Conservation (phyloP, 2,113 vertebrate species). For the Alligator sinensis region DNA sequence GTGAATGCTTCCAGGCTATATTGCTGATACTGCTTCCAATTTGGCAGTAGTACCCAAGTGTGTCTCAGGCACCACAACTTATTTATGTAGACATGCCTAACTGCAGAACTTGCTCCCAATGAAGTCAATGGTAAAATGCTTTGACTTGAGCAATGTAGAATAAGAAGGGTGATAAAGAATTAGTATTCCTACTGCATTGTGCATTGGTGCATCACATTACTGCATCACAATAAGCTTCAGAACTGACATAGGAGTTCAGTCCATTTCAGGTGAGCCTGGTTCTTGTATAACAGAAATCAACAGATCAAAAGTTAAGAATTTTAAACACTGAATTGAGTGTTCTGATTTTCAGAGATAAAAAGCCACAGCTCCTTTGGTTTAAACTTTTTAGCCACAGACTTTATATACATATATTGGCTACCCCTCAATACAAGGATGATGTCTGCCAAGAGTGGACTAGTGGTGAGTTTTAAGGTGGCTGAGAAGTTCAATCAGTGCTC, state of each 20-base stretch:
- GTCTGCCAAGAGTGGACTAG: too few relatives aligned
- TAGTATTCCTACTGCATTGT: background rate
- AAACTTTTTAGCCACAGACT: conserved; percentile 18
- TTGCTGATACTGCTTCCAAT: too few relatives aligned
- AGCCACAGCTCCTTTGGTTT: background rate
- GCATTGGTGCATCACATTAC: background rate
- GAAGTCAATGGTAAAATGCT: background rate
- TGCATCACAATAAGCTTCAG: background rate
- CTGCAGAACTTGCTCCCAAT: background rate
- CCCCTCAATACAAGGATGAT: too few relatives aligned
- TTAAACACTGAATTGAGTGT: conserved; percentile 8
- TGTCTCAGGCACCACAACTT: too few relatives aligned
- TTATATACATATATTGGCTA: background rate
- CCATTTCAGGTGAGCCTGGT: background rate
- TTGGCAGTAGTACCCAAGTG: too few relatives aligned
- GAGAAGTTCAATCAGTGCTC: too few relatives aligned
- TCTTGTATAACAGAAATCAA: background rate
- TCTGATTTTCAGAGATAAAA: conserved; percentile 54
- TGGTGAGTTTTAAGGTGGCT: too few relatives aligned
- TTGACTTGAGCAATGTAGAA: background rate
- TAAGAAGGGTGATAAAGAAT: background rate
- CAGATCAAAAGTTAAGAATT: background rate
- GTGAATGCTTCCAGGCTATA: too few relatives aligned
- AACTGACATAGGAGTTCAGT: background rate
- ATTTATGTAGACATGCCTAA: too few relatives aligned